These are phyloP conservation scores for Asbolus verrucosus DNA, from an alignment of 1,140 invertebrate species.

Conservation along the genomic window DNA sequence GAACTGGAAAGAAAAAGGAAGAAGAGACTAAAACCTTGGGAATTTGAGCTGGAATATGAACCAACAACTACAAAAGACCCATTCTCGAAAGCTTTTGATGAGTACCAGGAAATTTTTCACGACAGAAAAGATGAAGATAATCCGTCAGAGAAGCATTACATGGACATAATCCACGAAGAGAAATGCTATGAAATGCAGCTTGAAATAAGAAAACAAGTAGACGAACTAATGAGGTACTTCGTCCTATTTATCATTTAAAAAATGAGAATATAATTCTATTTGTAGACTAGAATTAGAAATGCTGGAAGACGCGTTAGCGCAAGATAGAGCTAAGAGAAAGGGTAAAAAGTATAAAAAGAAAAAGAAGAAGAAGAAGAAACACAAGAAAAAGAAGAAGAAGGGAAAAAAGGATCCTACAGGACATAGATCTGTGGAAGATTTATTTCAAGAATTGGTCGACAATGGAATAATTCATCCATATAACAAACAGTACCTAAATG, in stretches of 20 bases:
- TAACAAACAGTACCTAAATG: conserved; percentile 71
- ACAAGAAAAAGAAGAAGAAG: conserved; percentile 73
- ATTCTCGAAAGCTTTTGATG: conserved; percentile 63
- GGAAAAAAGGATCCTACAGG: conserved; percentile 83
- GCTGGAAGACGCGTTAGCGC: conserved; percentile 67
- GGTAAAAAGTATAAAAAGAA: conserved; percentile 75
- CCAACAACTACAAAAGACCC: conserved; percentile 57
- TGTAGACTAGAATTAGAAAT: conserved; percentile 67
- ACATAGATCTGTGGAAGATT: conserved; percentile 77
- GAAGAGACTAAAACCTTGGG: conserved; percentile 54
- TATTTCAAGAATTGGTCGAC: conserved; percentile 83
- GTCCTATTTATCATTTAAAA: too few relatives aligned
- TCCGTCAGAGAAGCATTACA: conserved; percentile 65
- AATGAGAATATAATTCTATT: too few relatives aligned
- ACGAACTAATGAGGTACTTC: conserved; percentile 69
- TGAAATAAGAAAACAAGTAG: conserved; percentile 68
- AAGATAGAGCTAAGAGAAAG: conserved; percentile 64
- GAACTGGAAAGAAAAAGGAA: conserved; percentile 60
- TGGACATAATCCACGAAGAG: conserved; percentile 68
- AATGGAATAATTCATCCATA: conserved; percentile 80
- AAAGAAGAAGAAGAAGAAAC: conserved; percentile 68
- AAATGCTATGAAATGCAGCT: conserved; percentile 69
- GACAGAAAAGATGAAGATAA: conserved; percentile 64
- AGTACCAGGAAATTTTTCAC: conserved; percentile 67
- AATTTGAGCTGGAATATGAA: conserved; percentile 63